Conservation (phyloP, 1,140 invertebrate species). For the Camponotus vicinus region DNA sequence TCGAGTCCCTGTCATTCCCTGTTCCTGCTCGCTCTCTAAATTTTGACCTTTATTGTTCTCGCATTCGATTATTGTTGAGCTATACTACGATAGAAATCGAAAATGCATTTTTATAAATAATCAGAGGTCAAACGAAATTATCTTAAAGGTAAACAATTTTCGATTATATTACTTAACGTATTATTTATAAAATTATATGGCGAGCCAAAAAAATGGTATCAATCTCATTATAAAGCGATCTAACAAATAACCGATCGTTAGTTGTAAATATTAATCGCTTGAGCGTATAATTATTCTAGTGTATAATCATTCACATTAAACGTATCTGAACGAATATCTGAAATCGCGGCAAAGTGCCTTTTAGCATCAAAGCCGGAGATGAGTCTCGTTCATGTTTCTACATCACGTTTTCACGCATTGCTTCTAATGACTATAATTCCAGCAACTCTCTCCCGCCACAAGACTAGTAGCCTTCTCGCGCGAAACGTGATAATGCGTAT, state of each 20-base stretch:
- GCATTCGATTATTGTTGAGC: no score
- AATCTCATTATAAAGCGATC: slow-evolving; percentile 32
- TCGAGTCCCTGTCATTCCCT: slow-evolving; percentile 63
- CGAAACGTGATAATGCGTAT: slow-evolving; percentile 37
- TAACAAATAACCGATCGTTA: slow-evolving; percentile 44
- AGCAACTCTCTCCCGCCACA: slow-evolving; percentile 11
- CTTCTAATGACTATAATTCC: slow-evolving; percentile 17
- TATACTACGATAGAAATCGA: not conserved
- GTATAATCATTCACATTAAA: slow-evolving; percentile 30
- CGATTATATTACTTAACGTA: slow-evolving; percentile 1
- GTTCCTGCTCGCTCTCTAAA: not conserved
- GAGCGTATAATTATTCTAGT: no score
- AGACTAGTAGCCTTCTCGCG: slow-evolving; percentile 2
- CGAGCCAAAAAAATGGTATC: not conserved
- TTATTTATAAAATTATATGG: slow-evolving; percentile 41
- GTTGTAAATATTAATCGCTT: not conserved
- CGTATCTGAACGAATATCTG: slow-evolving; percentile 31
- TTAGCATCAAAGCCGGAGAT: not conserved
- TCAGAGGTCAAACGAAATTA: not conserved
- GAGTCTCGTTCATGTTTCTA: not conserved
- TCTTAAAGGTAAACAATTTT: not conserved
- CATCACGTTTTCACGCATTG: not conserved
- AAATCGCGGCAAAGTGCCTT: slow-evolving; percentile 2
- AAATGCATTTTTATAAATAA: not conserved
- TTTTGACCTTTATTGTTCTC: slow-evolving; percentile 70